These are phyloP conservation scores for Antennarius striatus DNA, from an alignment of 2,113 vertebrate species.

Conservation along the genomic window DNA sequence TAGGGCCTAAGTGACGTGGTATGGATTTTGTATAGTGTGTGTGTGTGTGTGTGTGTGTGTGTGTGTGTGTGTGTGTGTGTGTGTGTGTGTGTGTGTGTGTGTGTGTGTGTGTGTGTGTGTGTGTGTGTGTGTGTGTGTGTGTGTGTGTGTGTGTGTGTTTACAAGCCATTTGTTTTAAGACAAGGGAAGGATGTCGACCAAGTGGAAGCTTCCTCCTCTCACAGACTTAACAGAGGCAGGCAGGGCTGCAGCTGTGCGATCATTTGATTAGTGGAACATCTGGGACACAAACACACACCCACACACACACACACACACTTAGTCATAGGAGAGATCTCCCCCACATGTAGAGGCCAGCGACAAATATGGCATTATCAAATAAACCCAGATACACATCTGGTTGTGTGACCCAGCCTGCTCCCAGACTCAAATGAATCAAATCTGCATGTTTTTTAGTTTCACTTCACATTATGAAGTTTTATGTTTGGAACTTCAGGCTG, in stretches of 20 bases:
- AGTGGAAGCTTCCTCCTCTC: slow-evolving; percentile 71
- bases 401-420: slow-evolving; percentile 5
- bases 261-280: slow-evolving; percentile 75
- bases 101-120: too few relatives aligned
- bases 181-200: slow-evolving; percentile 77
- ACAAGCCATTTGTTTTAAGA: slow-evolving; percentile 68
- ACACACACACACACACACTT: slow-evolving; percentile 3
- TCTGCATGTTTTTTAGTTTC: slow-evolving; percentile 30
- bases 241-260: slow-evolving; percentile 70
- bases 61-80: slow-evolving; percentile 21
- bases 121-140: slow-evolving; percentile 5
- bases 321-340: slow-evolving; percentile 8
- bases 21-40: slow-evolving; percentile 34
- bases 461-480: not conserved
- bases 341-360: not conserved
- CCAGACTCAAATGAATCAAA: slow-evolving; percentile 9
- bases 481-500: not conserved
- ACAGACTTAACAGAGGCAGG: slow-evolving; percentile 53
- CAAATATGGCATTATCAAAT: slow-evolving; percentile 31
- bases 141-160: slow-evolving; percentile 30
- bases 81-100: slow-evolving; percentile 11
- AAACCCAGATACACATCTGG: slow-evolving; percentile 27
- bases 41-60: slow-evolving; percentile 15
- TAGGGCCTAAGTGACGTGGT: slow-evolving; percentile 53
- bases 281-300: slow-evolving; percentile 50